phyloP scores from a whole-genome alignment of 1,140 invertebrate species.

The Hirudo medicinalis region DNA sequence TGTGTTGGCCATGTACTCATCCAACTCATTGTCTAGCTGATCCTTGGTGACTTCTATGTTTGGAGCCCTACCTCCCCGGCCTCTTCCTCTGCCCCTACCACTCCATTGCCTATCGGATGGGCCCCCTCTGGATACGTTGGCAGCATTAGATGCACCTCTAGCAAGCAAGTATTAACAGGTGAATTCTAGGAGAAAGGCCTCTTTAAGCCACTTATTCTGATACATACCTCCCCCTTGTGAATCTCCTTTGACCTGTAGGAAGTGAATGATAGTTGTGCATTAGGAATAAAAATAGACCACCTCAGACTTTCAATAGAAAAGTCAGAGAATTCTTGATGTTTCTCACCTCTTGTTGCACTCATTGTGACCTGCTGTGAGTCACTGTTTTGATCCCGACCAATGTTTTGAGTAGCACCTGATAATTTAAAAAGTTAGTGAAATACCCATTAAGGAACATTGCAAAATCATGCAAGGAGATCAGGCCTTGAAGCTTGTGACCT shows the following conservation, averaged over 20 bases:
- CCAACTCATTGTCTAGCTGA: slow-evolving; percentile 42
- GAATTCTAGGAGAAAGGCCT: background rate
- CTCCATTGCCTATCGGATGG: slow-evolving; percentile 24
- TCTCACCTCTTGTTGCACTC: too few species aligned
- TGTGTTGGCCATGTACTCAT: slow-evolving; percentile 32
- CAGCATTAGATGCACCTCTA: slow-evolving; percentile 10
- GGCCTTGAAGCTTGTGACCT: too few species aligned
- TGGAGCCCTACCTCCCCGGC: background rate
- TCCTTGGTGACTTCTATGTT: slow-evolving; percentile 47
- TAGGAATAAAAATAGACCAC: too few species aligned
- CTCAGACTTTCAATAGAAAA: too few species aligned
- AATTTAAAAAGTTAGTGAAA: too few species aligned
- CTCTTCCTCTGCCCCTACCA: slow-evolving; percentile 12
- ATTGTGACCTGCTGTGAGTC: too few species aligned
- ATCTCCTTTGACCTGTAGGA: slow-evolving; percentile 12
- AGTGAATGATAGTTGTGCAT: background rate
- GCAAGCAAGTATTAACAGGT: background rate
- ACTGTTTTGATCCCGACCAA: too few species aligned
- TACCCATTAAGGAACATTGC: too few species aligned
- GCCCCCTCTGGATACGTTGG: slow-evolving; percentile 25
- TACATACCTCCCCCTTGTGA: slow-evolving; percentile 15
- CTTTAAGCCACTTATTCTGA: background rate
- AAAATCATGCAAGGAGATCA: too few species aligned
- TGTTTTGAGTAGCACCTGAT: too few species aligned
- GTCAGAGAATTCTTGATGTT: too few species aligned